phyloP scores from a whole-genome alignment of 1,140 invertebrate genomes.

The Meloidogyne floridensis region DNA sequence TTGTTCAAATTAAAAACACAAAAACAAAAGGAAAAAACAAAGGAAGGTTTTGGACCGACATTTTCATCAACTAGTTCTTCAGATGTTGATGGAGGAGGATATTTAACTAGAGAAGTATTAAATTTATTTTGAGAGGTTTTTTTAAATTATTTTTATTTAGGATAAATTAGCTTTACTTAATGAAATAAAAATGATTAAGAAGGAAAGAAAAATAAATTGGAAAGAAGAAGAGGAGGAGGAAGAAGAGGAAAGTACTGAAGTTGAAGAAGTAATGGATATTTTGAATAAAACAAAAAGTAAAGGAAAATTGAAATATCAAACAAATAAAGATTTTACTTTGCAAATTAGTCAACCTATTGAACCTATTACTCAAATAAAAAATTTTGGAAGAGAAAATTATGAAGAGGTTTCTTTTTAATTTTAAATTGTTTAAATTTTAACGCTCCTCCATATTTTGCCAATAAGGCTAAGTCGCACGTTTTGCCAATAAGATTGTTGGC shows the following conservation, averaged over 20 bases:
- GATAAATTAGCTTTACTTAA: conserved; percentile 15
- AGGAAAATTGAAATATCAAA: conserved; percentile 22
- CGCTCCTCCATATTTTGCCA: too few relatives aligned
- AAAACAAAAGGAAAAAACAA: neutral
- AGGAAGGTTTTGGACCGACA: neutral
- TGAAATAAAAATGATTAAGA: conserved; percentile 14
- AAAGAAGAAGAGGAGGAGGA: neutral
- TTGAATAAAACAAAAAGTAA: neutral
- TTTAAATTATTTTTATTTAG: neutral
- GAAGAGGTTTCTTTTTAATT: neutral
- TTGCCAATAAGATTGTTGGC: too few relatives aligned
- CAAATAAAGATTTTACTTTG: conserved; percentile 8
- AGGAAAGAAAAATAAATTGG: neutral
- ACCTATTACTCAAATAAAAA: neutral
- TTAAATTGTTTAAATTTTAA: too few relatives aligned
- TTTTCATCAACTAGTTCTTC: neutral
- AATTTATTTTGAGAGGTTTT: neutral
- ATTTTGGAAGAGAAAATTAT: conserved; percentile 18
- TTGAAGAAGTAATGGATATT: neutral
- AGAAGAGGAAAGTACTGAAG: conserved; percentile 6
- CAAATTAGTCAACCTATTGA: conserved; percentile 15
- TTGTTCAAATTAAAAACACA: neutral
- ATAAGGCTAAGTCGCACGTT: too few relatives aligned
- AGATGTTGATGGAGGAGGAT: conserved; percentile 3
- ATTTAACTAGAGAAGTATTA: neutral